Percentiles rank a stretch among this genome's conserved stretches.
Conservation (phyloP, 1,140 invertebrate genomes). For the Aradophagus sp. region DNA sequence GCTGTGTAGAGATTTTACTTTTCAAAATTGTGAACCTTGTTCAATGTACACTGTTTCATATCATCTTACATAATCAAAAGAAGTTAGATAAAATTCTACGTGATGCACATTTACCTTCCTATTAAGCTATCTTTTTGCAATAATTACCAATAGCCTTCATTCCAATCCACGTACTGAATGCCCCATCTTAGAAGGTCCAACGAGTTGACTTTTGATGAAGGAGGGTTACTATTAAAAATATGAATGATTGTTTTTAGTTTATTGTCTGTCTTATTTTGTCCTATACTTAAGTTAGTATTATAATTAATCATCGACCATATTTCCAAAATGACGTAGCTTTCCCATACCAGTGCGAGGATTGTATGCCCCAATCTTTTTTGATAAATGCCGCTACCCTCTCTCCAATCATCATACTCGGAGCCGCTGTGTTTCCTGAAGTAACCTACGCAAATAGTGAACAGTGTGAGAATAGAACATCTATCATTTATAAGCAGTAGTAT, state of each 20-base stretch:
- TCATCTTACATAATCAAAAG: no score
- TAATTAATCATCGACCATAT: no score
- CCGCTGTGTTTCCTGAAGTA: slow-evolving; percentile 74
- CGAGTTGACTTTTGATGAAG: slow-evolving; percentile 58
- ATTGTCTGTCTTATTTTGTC: slow-evolving; percentile 12
- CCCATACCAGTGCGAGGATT: slow-evolving; percentile 63
- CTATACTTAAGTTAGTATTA: no score
- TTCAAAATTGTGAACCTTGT: no score
- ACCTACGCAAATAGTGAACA: slow-evolving; percentile 53
- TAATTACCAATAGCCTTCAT: slow-evolving; percentile 61
- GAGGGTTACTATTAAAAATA: slow-evolving; percentile 59
- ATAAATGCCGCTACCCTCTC: slow-evolving; percentile 75
- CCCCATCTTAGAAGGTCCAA: slow-evolving; percentile 68
- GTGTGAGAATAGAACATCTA: no score
- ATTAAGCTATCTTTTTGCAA: no score
- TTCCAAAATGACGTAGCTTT: slow-evolving; percentile 54
- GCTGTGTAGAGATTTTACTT: no score
- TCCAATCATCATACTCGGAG: slow-evolving; percentile 77
- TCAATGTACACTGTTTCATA: no score
- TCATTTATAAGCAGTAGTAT: no score
- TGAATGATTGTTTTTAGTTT: slow-evolving; percentile 28
- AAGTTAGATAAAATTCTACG: no score
- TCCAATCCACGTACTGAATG: slow-evolving; percentile 66
- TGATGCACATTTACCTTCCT: no score
- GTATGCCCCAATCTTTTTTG: slow-evolving; percentile 70